These are phyloP conservation scores for Ptilonorhynchus violaceus DNA, from an alignment of 2,113 vertebrate species.

Conservation along the genomic window DNA sequence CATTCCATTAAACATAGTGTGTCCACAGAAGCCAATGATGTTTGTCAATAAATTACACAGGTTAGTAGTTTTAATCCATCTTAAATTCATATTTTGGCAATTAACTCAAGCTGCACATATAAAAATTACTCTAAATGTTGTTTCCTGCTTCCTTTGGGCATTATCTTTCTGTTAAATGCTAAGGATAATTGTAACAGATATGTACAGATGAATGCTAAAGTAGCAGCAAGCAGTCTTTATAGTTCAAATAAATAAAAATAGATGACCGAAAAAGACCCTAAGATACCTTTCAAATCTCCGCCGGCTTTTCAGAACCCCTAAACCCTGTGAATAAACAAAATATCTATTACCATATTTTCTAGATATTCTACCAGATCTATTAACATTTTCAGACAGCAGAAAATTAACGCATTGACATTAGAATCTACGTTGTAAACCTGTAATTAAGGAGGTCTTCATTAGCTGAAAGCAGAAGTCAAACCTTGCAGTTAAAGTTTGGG, in stretches of 20 bases:
- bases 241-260: background rate
- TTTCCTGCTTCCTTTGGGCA: background rate
- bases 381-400: background rate
- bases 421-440: background rate
- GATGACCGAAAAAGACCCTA: background rate
- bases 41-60: background rate
- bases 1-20: background rate
- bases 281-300: background rate
- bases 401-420: background rate
- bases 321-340: background rate
- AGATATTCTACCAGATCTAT: background rate
- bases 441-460: background rate
- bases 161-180: background rate
- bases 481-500: background rate
- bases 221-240: background rate
- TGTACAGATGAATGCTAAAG: background rate
- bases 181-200: conserved; percentile 13
- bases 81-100: conserved; percentile 19
- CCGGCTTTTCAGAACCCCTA: background rate
- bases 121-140: background rate
- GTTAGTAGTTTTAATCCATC: background rate
- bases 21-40: background rate
- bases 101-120: background rate
- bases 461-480: background rate
- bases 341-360: background rate